Evolutionary conservation across 1,140 invertebrate genomes (phyloP).

Genomic region (Trichonephila clavipes): DNA sequence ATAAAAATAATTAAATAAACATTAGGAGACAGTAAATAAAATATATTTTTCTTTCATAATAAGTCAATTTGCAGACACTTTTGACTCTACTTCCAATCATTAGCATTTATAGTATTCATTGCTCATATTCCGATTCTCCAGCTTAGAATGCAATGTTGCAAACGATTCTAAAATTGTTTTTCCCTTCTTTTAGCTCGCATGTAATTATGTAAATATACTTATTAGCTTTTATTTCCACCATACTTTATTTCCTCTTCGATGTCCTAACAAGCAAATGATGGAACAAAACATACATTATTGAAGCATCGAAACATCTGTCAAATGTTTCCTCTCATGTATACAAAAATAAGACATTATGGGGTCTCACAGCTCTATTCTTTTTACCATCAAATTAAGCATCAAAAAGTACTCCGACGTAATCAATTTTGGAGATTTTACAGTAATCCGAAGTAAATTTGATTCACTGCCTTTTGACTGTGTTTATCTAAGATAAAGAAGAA

Average conservation of each 20-base stretch:
- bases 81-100: too few relatives aligned
- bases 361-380: slow-evolving; percentile 7
- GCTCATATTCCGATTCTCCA: too few relatives aligned
- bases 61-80: too few relatives aligned
- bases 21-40: too few relatives aligned
- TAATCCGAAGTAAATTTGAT: slow-evolving; percentile 62
- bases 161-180: too few relatives aligned
- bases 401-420: slow-evolving; percentile 15
- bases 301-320: slow-evolving; percentile 65
- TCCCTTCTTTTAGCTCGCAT: too few relatives aligned
- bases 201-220: slow-evolving; percentile 5
- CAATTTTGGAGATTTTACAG: slow-evolving; percentile 18
- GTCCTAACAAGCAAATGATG: slow-evolving; percentile 31
- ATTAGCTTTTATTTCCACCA: background rate
- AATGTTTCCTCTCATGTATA: slow-evolving; percentile 13
- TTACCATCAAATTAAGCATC: slow-evolving; percentile 48
- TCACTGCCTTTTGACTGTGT: slow-evolving; percentile 39
- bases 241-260: background rate
- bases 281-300: background rate
- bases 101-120: too few relatives aligned
- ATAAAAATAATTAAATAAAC: too few relatives aligned
- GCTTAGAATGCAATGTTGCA: too few relatives aligned
- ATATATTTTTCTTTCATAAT: too few relatives aligned
- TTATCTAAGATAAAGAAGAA: slow-evolving; percentile 52
- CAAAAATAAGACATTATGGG: slow-evolving; percentile 53